Base-by-base conservation (phyloP, 1,140 invertebrate genomes). In the Elysia chlorotica region DNA sequence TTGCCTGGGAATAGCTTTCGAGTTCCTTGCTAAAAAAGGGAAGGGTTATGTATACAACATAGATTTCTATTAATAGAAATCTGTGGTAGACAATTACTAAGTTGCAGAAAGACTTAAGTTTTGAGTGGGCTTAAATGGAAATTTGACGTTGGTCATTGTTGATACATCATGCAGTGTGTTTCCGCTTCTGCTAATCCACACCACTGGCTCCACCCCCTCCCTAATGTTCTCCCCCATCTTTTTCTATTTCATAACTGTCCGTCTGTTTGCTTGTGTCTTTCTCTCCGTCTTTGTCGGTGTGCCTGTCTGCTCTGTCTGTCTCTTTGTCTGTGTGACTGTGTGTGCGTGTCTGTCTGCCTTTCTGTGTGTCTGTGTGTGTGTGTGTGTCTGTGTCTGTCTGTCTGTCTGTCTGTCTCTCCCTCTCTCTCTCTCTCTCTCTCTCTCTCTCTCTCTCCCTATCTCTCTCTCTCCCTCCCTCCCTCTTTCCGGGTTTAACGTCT, bases 351-450 rank as follows among this genome's bases (percentile, higher is more conserved):
- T 30, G n/a, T 30, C 61, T 63, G n/a, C 35, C 61, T 48, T n/a
- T 48, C 41, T 48, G 10, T 59, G 14, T 59, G 25, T 17, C 6
- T 17, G 25, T 28, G 25, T 59, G 10, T 59, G 14, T 59, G 14
- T 28, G 10, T 30, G 25, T 63, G 25, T 14, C 41, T 48, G 41
- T 48, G 10, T 48, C 41, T 48, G 41, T 48, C 41, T 63, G 25
- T 63, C 25, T 63, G 25, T 14, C 61, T 30, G 6, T 63, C 61
- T 14, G 5, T 63, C 61, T 35, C 61, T 63, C 61, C 31, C 61
- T 35, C 28, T 63, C 61, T 63, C 61, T 30, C 61, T 63, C 61
- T n/a, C n/a, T 33, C 30, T n/a, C 61, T 63, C 31, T 63, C 61
- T 63, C 61, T 63, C 61, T 30, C 61, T 30, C 61, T 63, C 25